Evolutionary conservation across 2,888 invertebrate genomes (phyloP).

Genomic region (Phoronis australis): DNA sequence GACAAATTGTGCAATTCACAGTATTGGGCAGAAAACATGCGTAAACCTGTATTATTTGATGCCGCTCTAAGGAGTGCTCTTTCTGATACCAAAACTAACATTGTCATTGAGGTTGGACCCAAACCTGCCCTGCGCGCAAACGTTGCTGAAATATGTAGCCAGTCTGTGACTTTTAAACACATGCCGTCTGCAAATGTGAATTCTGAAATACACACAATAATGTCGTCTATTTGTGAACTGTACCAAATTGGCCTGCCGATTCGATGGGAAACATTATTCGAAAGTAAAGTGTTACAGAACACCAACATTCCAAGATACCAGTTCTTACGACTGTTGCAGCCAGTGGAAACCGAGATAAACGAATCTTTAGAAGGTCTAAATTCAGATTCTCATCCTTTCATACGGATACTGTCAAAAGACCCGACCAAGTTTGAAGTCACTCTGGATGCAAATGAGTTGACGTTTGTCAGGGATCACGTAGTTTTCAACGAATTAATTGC

Average conservation of each 20-base stretch:
- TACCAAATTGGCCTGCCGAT: no score
- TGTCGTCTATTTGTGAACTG: no score
- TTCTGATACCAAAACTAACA: background rate
- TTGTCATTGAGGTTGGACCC: conserved; percentile 14
- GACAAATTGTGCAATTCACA: background rate
- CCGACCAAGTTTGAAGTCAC: background rate
- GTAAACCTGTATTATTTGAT: background rate
- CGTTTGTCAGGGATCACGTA: conserved; percentile 2
- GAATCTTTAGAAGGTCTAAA: no score
- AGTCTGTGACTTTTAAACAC: background rate
- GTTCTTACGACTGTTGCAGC: no score
- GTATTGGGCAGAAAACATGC: conserved; percentile 1
- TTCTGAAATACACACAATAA: background rate
- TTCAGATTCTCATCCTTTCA: background rate
- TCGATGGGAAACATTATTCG: no score
- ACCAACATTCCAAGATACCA: no score
- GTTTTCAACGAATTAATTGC: background rate
- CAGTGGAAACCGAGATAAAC: no score
- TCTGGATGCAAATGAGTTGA: background rate
- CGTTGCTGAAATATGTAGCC: conserved; percentile 1
- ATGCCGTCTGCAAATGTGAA: conserved; percentile 5
- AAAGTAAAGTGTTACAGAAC: no score
- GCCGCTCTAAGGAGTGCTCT: background rate
- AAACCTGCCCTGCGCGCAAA: conserved; percentile 12
- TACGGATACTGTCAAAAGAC: background rate